A percentile compares a stretch with the other conserved stretches of the same genome.
phyloP scores from a whole-genome alignment of 2,888 invertebrate species.

The Limnephilus marmoratus region DNA sequence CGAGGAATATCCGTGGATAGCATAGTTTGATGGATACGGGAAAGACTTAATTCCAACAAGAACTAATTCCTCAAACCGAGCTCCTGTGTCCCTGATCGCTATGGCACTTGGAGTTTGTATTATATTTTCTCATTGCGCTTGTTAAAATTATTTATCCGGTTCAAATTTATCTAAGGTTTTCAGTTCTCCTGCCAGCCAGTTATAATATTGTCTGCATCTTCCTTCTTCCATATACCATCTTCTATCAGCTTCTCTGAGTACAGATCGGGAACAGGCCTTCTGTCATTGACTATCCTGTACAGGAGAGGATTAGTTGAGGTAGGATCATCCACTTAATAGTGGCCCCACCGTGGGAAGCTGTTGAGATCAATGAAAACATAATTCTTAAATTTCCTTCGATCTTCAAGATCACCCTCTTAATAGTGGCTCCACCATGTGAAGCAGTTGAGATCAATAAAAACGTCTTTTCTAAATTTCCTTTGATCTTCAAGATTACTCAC shows the following conservation, averaged over 20 bases:
- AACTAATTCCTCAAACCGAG: slow-evolving; percentile 83
- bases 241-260: slow-evolving; percentile 83
- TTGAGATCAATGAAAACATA: slow-evolving; percentile 96
- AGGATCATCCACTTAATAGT: slow-evolving; percentile 85
- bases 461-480: slow-evolving; percentile 79
- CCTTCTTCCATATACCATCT: slow-evolving; percentile 79
- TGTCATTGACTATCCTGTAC: slow-evolving; percentile 85
- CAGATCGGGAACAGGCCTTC: slow-evolving; percentile 89
- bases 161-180: slow-evolving; percentile 79
- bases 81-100: slow-evolving; percentile 95
- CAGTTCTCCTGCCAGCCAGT: slow-evolving; percentile 83
- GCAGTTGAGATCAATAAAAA: slow-evolving; percentile 69
- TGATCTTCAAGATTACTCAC: no score
- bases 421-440: slow-evolving; percentile 79
- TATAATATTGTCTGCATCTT: slow-evolving; percentile 68
- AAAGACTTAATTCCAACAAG: slow-evolving; percentile 90
- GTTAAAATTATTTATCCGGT: slow-evolving; percentile 83
- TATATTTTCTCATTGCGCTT: slow-evolving; percentile 87
- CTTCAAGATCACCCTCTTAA: slow-evolving; percentile 84
- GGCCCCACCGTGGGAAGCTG: slow-evolving; percentile 73
- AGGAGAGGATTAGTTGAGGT: slow-evolving; percentile 96
- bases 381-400: slow-evolving; percentile 91
- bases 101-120: slow-evolving; percentile 84
- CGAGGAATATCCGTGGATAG: slow-evolving; percentile 85
- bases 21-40: slow-evolving; percentile 84